Conservation (phyloP, 2,113 vertebrate genomes). For the Pomatostomus ruficeps region DNA sequence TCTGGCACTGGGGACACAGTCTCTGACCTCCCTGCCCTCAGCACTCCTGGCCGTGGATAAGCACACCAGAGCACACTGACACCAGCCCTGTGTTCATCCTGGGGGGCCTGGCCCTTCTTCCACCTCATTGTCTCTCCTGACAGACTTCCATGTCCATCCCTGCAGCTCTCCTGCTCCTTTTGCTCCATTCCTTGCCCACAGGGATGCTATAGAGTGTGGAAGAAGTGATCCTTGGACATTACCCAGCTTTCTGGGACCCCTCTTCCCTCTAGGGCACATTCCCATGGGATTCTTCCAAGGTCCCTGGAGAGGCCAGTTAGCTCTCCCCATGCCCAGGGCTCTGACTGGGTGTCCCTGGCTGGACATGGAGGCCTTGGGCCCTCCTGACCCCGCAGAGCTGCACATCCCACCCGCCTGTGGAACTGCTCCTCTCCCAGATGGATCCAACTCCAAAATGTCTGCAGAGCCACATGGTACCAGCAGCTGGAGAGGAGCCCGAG, state of each 20-base stretch:
- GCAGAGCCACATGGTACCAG: rapidly evolving
- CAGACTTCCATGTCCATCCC: background rate
- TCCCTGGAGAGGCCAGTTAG: background rate
- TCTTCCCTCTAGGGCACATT: background rate
- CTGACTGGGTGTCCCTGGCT: background rate
- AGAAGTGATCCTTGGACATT: background rate
- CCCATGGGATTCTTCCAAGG: background rate
- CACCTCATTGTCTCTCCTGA: background rate
- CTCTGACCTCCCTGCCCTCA: background rate
- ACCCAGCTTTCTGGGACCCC: background rate
- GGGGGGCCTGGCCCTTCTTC: background rate
- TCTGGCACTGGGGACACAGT: rapidly evolving
- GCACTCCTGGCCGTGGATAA: background rate
- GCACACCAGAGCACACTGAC: background rate
- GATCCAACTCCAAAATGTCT: rapidly evolving
- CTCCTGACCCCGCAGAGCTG: background rate
- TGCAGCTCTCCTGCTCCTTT: background rate
- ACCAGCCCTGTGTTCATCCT: background rate
- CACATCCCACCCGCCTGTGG: background rate
- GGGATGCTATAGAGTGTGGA: background rate
- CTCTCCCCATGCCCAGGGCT: background rate
- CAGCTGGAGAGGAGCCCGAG: background rate
- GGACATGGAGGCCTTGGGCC: rapidly evolving
- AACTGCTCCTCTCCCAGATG: background rate
- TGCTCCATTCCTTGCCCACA: background rate